phyloP scores from a whole-genome alignment of 2,888 invertebrate genomes.

The Troilus luridus region DNA sequence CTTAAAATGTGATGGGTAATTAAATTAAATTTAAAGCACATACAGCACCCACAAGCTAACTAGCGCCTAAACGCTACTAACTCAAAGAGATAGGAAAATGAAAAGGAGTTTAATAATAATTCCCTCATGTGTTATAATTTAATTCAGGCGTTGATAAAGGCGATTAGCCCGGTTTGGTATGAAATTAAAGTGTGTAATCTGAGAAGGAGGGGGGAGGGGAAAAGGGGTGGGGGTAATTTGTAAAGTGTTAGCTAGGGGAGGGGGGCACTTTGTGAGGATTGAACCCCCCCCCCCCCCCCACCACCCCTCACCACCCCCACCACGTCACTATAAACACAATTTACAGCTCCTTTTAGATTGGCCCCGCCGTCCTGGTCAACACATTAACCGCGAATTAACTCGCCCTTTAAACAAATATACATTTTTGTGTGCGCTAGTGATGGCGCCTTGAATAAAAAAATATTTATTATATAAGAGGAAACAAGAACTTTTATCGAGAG shows the following conservation, averaged over 20 bases:
- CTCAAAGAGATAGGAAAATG: background rate
- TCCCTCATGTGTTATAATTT: slow-evolving; percentile 23
- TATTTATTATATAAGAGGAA: too few relatives aligned
- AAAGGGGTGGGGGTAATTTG: background rate
- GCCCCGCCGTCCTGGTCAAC: background rate
- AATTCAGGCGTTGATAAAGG: slow-evolving; percentile 25
- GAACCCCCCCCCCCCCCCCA: background rate
- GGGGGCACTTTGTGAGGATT: slow-evolving; percentile 33
- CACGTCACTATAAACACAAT: slow-evolving; percentile 22
- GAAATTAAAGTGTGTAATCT: slow-evolving; percentile 44
- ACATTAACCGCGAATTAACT: background rate
- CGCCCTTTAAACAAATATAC: background rate
- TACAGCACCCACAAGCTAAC: background rate
- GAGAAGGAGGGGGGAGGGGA: background rate
- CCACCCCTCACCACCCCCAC: background rate
- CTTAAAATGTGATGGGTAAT: too few relatives aligned
- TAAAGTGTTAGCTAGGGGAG: background rate
- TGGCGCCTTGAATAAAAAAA: too few relatives aligned
- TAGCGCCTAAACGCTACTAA: background rate
- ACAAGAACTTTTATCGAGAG: too few relatives aligned
- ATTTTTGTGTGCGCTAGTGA: background rate
- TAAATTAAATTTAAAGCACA: too few relatives aligned
- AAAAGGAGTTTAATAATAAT: slow-evolving; percentile 14
- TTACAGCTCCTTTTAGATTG: slow-evolving; percentile 9
- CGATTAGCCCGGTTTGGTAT: slow-evolving; percentile 38